Percentiles rank a stretch among this genome's conserved stretches.
These are phyloP conservation scores for Cochlearius cochlearius DNA, from an alignment of 2,113 vertebrate species.

Conservation along the genomic window DNA sequence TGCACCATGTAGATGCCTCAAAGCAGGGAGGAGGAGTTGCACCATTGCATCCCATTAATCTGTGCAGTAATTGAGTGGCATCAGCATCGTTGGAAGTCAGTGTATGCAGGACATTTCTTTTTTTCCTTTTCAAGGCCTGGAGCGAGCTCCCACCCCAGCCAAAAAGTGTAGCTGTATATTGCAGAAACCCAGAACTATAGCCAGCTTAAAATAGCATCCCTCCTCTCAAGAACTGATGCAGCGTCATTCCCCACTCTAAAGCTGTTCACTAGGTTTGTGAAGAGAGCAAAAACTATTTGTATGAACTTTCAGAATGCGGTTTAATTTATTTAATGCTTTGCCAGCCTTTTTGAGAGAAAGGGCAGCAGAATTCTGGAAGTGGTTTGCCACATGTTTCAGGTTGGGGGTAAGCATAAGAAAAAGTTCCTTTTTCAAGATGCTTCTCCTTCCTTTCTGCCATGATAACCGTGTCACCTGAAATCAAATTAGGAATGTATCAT, in stretches of 20 bases:
- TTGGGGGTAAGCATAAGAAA: neutral
- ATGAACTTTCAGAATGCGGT: neutral
- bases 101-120: neutral
- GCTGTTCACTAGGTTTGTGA: neutral
- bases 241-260: slow-evolving; percentile 8
- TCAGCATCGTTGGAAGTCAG: neutral
- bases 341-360: neutral
- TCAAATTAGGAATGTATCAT: neutral
- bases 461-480: neutral
- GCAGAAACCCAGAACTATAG: neutral
- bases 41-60: neutral
- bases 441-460: neutral
- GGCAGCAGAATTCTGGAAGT: neutral
- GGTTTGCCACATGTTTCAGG: neutral
- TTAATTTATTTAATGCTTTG: neutral
- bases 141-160: neutral
- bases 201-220: neutral
- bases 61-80: neutral
- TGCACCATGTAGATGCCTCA: neutral
- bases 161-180: neutral
- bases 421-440: neutral
- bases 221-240: neutral
- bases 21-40: neutral
- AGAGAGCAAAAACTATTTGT: neutral
- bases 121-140: neutral